These are phyloP conservation scores for Tigriopus californicus DNA, from an alignment of 2,888 invertebrate species.

Conservation along the genomic window DNA sequence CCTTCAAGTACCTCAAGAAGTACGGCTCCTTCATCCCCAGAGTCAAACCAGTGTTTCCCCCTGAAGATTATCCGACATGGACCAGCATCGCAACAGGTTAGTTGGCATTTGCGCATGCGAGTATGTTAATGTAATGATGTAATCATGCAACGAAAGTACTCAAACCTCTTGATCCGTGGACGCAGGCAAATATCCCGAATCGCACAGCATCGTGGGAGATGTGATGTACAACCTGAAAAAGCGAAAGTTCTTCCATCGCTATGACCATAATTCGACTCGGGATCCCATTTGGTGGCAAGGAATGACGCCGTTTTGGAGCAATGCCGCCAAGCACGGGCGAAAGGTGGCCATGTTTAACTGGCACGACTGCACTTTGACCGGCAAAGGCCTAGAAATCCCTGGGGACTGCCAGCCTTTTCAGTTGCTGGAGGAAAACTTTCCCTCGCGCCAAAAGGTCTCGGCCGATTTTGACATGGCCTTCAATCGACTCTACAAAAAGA, in stretches of 20 bases:
- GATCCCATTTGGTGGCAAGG: constrained; percentile 3
- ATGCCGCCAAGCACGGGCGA: neutral
- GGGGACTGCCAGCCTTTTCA: neutral
- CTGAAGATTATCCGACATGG: constrained; percentile 5
- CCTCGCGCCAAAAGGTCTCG: neutral
- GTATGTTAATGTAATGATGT: neutral
- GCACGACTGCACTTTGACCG: constrained; percentile 11
- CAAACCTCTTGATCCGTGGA: neutral
- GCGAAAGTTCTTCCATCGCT: neutral
- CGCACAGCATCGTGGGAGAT: constrained; percentile 3
- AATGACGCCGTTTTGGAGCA: neutral
- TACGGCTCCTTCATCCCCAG: neutral
- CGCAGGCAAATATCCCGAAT: neutral
- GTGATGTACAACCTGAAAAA: constrained; percentile 7
- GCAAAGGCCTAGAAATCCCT: neutral
- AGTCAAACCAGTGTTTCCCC: constrained; percentile 10
- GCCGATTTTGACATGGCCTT: constrained; percentile 4
- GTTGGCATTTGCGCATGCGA: neutral
- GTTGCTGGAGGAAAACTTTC: neutral
- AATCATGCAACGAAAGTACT: neutral
- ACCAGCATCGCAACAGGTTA: constrained; percentile 7
- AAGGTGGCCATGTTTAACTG: constrained; percentile 10
- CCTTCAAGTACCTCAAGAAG: neutral
- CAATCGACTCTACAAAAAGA: neutral
- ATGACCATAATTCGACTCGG: neutral